Percentiles rank a stretch among this genome's conserved stretches.
These are phyloP conservation scores for Drosophila nigromelanica DNA, from an alignment of 1,140 invertebrate species.

Conservation along the genomic window DNA sequence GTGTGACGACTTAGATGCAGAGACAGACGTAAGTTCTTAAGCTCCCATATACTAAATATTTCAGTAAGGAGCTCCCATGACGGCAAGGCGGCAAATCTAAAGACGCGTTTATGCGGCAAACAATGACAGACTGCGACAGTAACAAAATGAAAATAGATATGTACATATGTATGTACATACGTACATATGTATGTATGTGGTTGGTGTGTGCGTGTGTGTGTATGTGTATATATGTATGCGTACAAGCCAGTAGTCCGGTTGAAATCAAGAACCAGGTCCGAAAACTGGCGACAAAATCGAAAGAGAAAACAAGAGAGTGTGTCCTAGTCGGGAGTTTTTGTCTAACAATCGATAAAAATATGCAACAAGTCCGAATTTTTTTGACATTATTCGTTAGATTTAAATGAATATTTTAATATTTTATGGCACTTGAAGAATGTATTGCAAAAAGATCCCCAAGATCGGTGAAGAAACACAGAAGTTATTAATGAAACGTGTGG, in stretches of 20 bases:
- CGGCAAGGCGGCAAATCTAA: slow-evolving; percentile 3
- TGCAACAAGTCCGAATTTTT: too few relatives aligned
- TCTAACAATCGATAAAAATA: too few relatives aligned
- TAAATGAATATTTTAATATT: too few relatives aligned
- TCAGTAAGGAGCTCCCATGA: not conserved
- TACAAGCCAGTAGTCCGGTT: not conserved
- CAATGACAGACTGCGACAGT: slow-evolving; percentile 15
- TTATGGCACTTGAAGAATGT: too few relatives aligned
- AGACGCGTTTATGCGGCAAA: slow-evolving; percentile 2
- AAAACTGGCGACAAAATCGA: not conserved
- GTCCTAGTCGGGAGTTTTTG: not conserved
- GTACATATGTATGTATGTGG: too few relatives aligned
- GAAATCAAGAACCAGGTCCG: not conserved
- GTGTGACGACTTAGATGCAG: not conserved
- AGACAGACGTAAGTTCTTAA: slow-evolving; percentile 13
- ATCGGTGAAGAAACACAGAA: too few relatives aligned
- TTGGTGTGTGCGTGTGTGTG: too few relatives aligned
- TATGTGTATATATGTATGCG: not conserved
- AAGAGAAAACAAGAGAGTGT: not conserved
- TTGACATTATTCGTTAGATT: too few relatives aligned
- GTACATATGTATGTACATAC: not conserved
- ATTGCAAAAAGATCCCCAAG: too few relatives aligned
- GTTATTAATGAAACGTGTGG: too few relatives aligned
- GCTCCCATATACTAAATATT: not conserved
- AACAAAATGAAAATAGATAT: slow-evolving; percentile 13